Evolutionary conservation across 2,797 vertebrate species (phyloP).

Genomic region (Ptychobarbus kaznakovi): DNA sequence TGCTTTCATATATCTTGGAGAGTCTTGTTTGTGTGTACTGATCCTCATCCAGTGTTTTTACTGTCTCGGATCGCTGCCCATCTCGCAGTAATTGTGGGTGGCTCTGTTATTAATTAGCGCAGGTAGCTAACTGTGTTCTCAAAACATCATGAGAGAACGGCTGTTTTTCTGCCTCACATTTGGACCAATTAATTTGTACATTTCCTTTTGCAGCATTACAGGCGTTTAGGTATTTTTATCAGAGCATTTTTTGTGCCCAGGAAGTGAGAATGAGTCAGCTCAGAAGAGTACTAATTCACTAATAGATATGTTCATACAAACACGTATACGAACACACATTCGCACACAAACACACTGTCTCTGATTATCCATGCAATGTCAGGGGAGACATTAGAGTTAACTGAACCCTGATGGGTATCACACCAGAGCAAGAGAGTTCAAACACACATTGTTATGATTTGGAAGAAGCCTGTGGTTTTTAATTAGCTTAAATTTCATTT

Average conservation of each 20-base stretch:
- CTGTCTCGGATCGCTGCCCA: slow-evolving; percentile 36
- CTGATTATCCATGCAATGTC: slow-evolving; percentile 60
- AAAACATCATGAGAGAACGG: slow-evolving; percentile 54
- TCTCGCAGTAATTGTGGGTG: slow-evolving; percentile 58
- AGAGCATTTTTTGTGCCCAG: slow-evolving; percentile 16
- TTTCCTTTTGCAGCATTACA: slow-evolving; percentile 12
- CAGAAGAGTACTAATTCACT: slow-evolving; percentile 32
- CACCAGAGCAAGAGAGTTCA: slow-evolving; percentile 37
- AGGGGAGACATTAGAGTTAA: slow-evolving; percentile 55
- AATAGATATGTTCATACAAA: slow-evolving; percentile 47
- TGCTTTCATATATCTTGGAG: slow-evolving; percentile 36
- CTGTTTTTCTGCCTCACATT: slow-evolving; percentile 39
- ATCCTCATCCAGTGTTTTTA: slow-evolving; percentile 33
- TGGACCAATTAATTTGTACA: slow-evolving; percentile 10
- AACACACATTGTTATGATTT: slow-evolving; percentile 44
- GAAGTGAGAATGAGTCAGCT: slow-evolving; percentile 28
- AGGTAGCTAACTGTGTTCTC: slow-evolving; percentile 58
- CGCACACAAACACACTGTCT: slow-evolving; percentile 35
- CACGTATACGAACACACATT: slow-evolving; percentile 7
- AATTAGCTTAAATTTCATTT: slow-evolving; percentile 50
- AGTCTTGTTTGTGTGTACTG: slow-evolving; percentile 39
- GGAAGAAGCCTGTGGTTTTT: slow-evolving; percentile 34
- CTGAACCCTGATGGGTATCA: slow-evolving; percentile 38
- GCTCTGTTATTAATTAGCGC: slow-evolving; percentile 66
- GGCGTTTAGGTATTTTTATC: slow-evolving; percentile 27